Evolutionary conservation across 2,888 invertebrate genomes (phyloP).

Genomic region (Ectobius pallidus): DNA sequence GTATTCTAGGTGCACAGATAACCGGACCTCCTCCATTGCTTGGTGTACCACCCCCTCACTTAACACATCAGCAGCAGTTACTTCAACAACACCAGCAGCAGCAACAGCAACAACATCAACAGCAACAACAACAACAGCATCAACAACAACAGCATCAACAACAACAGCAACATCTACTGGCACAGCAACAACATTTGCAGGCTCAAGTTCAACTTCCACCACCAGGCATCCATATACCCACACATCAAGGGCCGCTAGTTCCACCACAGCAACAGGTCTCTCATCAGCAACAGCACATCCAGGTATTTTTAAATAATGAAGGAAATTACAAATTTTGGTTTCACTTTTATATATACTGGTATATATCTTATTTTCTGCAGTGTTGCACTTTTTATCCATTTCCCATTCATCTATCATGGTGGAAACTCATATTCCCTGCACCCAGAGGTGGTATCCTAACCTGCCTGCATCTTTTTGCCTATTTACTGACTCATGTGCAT

Average conservation of each 20-base stretch:
- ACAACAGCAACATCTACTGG: conserved; percentile 37
- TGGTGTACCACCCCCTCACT: conserved; percentile 47
- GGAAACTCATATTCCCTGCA: no score
- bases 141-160: conserved; percentile 40
- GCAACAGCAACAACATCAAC: conserved; percentile 40
- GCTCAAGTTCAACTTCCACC: conserved; percentile 50
- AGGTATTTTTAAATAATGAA: no score
- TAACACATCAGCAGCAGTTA: conserved; percentile 37
- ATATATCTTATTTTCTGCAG: no score
- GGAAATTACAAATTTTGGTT: no score
- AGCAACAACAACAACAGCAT: conserved; percentile 45
- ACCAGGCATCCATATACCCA: conserved; percentile 54
- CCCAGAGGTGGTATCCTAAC: no score
- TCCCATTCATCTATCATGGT: no score
- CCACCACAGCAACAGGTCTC: conserved; percentile 47
- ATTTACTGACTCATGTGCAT: no score
- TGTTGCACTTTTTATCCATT: no score
- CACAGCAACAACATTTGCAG: conserved; percentile 39
- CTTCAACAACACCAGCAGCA: conserved; percentile 41
- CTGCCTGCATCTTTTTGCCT: no score
- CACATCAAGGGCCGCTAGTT: conserved; percentile 53
- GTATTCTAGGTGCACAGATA: conserved; percentile 37
- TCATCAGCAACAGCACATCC: conserved; percentile 40
- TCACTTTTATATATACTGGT: no score
- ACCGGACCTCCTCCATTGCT: conserved; percentile 42